Evolutionary conservation across 2,888 invertebrate species (phyloP), one percentile per base, ranked within the genome.

Genomic region (Pilophorus perplexus): DNA sequence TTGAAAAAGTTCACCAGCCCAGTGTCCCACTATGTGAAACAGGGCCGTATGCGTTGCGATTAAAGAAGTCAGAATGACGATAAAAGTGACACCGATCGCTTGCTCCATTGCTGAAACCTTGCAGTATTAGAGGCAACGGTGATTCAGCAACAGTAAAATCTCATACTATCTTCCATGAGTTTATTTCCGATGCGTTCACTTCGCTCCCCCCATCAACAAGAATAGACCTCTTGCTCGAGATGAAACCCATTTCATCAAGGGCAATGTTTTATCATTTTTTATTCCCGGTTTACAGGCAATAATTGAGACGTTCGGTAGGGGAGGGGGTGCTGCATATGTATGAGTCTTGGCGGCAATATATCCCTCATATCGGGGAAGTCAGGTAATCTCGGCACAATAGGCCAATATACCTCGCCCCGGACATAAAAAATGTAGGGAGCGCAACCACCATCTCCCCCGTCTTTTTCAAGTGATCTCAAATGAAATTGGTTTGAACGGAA

Each of bases 321-420:
- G 22, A 38, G 25, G 12, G 12, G n/a, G n/a, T n/a, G 20, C 40
- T 59, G 59, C 59, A 59, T 59, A 59, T 59, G 59, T 59, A 59
- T 59, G 59, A 59, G 59, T 38, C 16, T 23, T 8, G 48, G 48
- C 27, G 59, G 42, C 42, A 12, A 42, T 59, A 59, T 59, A 42
- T 62, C 33, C 48, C 48, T 62, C 62, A 62, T 62, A 62, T 62
- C 44, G 16, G 18, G 42, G 60, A 28, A 60, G 50, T 46, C 62
- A 62, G 62, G 62, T 62, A 62, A 62, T 62, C 62, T 62, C 62
- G 62, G 62, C 62, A 48, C 62, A 48, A 62, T 62, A 48, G 48
- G 48, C 48, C 62, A 62, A 62, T 62, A 62, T 62, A 48, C 62
- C 62, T 62, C 62, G n/a, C 33, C 8, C 22, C 48, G 62, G 37